Conservation (phyloP, 2,797 vertebrate species). For the Lagodon rhomboides region DNA sequence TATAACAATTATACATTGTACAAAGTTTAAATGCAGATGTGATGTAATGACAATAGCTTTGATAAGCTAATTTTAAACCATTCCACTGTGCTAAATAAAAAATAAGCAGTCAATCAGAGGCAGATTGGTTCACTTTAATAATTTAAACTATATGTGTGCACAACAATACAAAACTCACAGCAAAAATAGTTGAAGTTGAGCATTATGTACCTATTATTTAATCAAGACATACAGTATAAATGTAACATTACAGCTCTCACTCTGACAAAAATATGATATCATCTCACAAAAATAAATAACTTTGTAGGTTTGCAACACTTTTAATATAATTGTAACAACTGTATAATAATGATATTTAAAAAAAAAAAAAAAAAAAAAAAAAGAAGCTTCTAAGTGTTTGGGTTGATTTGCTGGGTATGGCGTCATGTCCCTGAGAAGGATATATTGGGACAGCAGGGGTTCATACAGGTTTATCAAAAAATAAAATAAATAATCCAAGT, state of each 20-base stretch:
- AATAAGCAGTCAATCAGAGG: slow-evolving; percentile 7
- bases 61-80: not conserved
- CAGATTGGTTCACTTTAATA: slow-evolving; percentile 50
- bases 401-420: slow-evolving; percentile 40
- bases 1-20: not conserved
- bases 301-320: slow-evolving; percentile 36
- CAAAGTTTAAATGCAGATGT: not conserved
- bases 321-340: slow-evolving; percentile 20
- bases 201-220: slow-evolving; percentile 8
- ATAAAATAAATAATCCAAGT: slow-evolving; percentile 33
- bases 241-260: slow-evolving; percentile 30
- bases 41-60: not conserved
- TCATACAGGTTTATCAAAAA: slow-evolving; percentile 43
- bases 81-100: not conserved
- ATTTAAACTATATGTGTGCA: slow-evolving; percentile 51
- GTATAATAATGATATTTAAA: slow-evolving; percentile 13
- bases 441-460: slow-evolving; percentile 2
- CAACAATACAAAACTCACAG: slow-evolving; percentile 77
- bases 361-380: not conserved
- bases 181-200: slow-evolving; percentile 53
- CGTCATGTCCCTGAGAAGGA: slow-evolving; percentile 49
- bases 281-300: slow-evolving; percentile 61
- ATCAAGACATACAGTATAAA: slow-evolving; percentile 36
- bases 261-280: slow-evolving; percentile 50
- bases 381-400: slow-evolving; percentile 1